Conservation (phyloP, 1,140 invertebrate species). For the Dendrolimus kikuchii region DNA sequence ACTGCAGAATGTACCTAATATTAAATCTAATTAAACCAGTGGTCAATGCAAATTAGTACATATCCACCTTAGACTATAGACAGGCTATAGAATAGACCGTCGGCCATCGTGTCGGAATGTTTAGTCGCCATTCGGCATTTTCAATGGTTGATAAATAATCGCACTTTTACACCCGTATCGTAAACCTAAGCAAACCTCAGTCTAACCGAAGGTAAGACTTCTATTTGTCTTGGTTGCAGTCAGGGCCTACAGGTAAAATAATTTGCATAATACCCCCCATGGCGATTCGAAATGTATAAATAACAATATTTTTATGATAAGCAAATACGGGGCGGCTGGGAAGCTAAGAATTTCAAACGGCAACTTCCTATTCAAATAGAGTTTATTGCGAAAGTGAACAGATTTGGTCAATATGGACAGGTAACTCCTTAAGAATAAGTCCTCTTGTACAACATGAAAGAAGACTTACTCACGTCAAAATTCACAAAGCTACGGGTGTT, state of each 20-base stretch:
- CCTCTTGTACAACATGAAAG: too few species aligned
- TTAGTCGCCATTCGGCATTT: slow-evolving; percentile 37
- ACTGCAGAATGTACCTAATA: too few species aligned
- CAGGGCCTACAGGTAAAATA: slow-evolving; percentile 58
- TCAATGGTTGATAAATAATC: slow-evolving; percentile 54
- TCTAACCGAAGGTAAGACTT: slow-evolving; percentile 34
- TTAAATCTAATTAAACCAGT: too few species aligned
- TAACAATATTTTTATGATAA: slow-evolving; percentile 2
- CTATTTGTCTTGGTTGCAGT: slow-evolving; percentile 49
- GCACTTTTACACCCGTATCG: slow-evolving; percentile 55
- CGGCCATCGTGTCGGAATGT: background rate
- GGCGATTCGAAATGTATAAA: slow-evolving; percentile 26
- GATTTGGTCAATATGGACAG: too few species aligned
- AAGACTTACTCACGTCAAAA: too few species aligned
- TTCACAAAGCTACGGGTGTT: too few species aligned
- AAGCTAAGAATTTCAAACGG: too few species aligned
- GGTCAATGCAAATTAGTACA: too few species aligned
- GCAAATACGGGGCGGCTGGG: background rate
- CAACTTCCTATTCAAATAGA: too few species aligned
- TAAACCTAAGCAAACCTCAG: slow-evolving; percentile 65
- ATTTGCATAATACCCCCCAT: slow-evolving; percentile 70
- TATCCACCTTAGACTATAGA: too few species aligned
- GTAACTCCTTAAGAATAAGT: too few species aligned
- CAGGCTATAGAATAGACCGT: background rate
- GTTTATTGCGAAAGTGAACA: too few species aligned